Evolutionary conservation across 2,797 vertebrate genomes (phyloP).

Genomic region (Oryzias dopingdopingensis): DNA sequence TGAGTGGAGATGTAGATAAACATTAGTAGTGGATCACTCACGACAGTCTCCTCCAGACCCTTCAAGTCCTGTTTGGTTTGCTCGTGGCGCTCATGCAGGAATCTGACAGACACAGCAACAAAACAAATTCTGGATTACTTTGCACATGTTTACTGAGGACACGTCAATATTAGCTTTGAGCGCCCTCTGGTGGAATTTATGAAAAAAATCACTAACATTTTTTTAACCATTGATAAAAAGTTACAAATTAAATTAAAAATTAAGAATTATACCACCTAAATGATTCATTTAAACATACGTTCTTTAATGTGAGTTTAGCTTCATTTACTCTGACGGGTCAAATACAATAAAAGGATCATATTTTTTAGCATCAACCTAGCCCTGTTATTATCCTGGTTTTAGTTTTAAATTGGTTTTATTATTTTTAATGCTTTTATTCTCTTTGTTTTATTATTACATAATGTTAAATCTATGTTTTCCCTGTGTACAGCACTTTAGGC

Average conservation of each 20-base stretch:
- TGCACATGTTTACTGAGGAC: not conserved
- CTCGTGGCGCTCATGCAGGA: constrained; percentile 92
- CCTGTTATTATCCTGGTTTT: no score
- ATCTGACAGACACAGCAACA: constrained; percentile 65
- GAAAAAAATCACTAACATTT: not conserved
- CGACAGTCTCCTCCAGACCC: constrained; percentile 93
- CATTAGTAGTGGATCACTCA: constrained; percentile 62
- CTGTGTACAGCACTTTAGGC: no score
- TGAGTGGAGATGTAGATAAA: not conserved
- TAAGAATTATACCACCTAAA: not conserved
- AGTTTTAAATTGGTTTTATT: no score
- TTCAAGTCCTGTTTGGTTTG: constrained; percentile 95
- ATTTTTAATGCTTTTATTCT: no score
- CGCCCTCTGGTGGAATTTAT: constrained; percentile 14
- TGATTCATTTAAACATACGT: not conserved
- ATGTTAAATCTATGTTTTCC: no score
- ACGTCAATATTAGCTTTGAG: constrained; percentile 1
- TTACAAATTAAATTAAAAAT: not conserved
- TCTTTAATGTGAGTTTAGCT: not conserved
- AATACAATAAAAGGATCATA: not conserved
- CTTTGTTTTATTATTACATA: no score
- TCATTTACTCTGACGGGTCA: not conserved
- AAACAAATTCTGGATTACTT: constrained; percentile 1
- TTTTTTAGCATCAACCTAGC: no score
- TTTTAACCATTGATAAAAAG: not conserved